phyloP scores from a whole-genome alignment of 2,113 vertebrate species.

The Platichthys stellatus region DNA sequence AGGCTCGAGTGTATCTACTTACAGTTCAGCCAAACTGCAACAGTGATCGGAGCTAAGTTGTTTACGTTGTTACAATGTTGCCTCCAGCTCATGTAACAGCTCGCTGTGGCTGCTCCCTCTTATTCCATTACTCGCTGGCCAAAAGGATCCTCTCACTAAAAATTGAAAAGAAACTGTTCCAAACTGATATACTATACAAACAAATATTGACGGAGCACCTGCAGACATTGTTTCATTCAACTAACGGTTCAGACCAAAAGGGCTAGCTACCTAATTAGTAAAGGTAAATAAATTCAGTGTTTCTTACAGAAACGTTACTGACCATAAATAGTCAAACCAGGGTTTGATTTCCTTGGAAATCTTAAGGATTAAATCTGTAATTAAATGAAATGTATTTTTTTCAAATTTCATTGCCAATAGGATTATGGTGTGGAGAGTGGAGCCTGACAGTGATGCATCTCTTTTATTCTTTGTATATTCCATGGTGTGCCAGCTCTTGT shows the following conservation, averaged over 20 bases:
- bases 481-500: not conserved
- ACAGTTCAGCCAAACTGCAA: not conserved
- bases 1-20: not conserved
- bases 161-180: no score
- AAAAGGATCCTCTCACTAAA: not conserved
- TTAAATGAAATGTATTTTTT: not conserved
- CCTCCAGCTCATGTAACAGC: conserved; percentile 3
- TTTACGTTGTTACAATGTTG: not conserved
- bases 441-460: not conserved
- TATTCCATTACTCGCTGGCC: not conserved
- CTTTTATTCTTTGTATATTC: not conserved
- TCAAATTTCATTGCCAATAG: no score
- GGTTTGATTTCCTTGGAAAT: not conserved
- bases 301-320: not conserved
- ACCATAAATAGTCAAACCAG: not conserved
- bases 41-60: not conserved
- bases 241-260: not conserved
- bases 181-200: not conserved
- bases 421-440: not conserved
- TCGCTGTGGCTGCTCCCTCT: not conserved
- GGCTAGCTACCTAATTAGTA: not conserved
- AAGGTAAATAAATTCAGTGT: not conserved
- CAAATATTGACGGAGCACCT: not conserved
- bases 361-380: not conserved
- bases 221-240: not conserved